Evolutionary conservation across 2,888 invertebrate genomes (phyloP).

Genomic region (Polymixis lichenea): DNA sequence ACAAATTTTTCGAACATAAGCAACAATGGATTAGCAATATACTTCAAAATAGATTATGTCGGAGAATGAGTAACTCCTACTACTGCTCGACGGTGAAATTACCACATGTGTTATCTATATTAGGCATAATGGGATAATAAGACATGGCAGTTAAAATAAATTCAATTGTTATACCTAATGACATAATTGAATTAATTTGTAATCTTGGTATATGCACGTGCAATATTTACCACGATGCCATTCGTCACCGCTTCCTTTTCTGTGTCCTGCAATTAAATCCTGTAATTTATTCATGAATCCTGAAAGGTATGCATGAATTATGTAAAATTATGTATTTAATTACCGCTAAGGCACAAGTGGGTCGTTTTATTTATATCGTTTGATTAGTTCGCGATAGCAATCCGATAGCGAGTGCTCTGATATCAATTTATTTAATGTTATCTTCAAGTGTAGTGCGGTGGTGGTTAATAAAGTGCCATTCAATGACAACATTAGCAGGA

Average conservation of each 20-base stretch:
- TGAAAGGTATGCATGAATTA: constrained; percentile 9
- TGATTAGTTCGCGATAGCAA: constrained; percentile 68
- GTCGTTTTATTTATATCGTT: constrained; percentile 63
- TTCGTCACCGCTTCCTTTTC: neutral
- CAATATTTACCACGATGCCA: neutral
- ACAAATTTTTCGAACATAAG: no score
- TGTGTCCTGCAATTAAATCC: neutral
- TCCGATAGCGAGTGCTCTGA: constrained; percentile 62
- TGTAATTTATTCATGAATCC: neutral
- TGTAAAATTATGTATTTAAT: constrained; percentile 46
- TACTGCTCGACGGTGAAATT: neutral
- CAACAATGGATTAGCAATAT: no score
- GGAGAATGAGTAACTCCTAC: neutral
- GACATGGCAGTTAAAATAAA: neutral
- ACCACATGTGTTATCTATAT: neutral
- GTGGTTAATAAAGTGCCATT: constrained; percentile 63
- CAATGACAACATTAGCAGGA: constrained; percentile 35
- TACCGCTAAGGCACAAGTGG: constrained; percentile 61
- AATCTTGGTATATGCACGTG: neutral
- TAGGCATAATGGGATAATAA: neutral
- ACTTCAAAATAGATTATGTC: no score
- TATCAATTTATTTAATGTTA: constrained; percentile 66
- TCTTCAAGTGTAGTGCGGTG: constrained; percentile 60
- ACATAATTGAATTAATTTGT: neutral
- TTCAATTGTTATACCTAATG: neutral